These are phyloP conservation scores for Morphnarchus princeps DNA, from an alignment of 2,113 vertebrate genomes.

Conservation along the genomic window DNA sequence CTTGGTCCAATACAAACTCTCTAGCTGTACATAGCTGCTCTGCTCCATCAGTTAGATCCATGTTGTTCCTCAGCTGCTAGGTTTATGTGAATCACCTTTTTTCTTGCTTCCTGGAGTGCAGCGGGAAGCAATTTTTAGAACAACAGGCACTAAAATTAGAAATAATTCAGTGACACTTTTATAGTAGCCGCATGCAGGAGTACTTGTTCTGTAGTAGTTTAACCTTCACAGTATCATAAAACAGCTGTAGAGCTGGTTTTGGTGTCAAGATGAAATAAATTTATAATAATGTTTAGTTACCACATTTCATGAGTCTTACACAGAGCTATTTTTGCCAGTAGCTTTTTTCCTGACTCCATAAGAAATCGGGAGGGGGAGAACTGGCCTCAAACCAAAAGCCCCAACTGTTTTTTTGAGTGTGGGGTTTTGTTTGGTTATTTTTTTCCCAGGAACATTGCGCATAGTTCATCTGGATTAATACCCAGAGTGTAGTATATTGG, in stretches of 20 bases:
- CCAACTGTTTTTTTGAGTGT: neutral
- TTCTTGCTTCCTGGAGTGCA: constrained; percentile 40
- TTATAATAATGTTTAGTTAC: constrained; percentile 27
- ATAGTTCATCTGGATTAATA: neutral
- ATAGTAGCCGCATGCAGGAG: constrained; percentile 1
- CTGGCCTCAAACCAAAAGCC: neutral
- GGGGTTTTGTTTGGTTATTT: neutral
- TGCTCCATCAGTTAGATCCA: neutral
- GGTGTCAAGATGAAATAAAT: constrained; percentile 52
- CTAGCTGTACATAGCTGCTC: neutral
- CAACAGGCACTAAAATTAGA: constrained; percentile 33
- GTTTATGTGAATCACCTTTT: constrained; percentile 43
- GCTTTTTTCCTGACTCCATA: neutral
- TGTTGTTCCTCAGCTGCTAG: neutral
- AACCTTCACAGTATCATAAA: constrained; percentile 51
- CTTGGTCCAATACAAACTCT: neutral
- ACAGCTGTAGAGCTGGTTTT: constrained; percentile 13
- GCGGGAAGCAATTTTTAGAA: constrained; percentile 9
- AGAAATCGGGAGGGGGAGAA: neutral
- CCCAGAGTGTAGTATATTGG: neutral
- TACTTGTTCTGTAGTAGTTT: constrained; percentile 4
- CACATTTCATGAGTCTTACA: neutral
- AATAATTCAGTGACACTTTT: constrained; percentile 58
- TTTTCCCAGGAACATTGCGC: neutral
- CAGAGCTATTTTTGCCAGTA: neutral